These are phyloP conservation scores for Lophotis ruficrista DNA, from an alignment of 2,113 vertebrate species.

Conservation along the genomic window DNA sequence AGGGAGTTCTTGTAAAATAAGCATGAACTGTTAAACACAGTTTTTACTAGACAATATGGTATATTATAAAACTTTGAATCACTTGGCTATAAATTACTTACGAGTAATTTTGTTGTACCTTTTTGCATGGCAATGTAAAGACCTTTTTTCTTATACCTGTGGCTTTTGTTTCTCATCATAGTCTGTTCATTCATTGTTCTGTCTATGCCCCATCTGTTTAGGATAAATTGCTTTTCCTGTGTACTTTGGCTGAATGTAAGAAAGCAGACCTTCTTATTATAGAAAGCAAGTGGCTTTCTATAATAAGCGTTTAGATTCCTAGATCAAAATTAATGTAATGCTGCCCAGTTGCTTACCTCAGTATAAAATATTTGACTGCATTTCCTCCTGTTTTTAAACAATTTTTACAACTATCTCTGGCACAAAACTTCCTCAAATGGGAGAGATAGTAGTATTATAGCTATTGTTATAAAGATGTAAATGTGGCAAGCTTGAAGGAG, in stretches of 20 bases:
- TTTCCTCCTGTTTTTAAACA: background rate
- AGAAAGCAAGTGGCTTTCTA: background rate
- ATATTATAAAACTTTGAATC: background rate
- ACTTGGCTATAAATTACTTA: background rate
- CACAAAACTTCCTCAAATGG: background rate
- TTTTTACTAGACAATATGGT: accelerated
- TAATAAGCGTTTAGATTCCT: background rate
- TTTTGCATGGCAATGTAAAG: background rate
- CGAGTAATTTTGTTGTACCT: background rate
- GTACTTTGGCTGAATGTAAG: background rate
- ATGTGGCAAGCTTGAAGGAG: background rate
- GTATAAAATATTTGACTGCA: background rate
- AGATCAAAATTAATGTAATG: background rate
- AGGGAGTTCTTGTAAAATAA: background rate
- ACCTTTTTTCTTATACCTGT: background rate
- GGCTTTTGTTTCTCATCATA: background rate
- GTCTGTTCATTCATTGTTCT: background rate
- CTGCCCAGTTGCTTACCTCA: background rate
- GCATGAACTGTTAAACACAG: accelerated
- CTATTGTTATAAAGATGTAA: background rate
- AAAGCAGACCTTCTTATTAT: background rate
- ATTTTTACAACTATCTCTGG: background rate
- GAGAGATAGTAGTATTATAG: background rate
- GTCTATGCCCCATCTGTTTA: background rate
- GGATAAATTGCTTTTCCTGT: background rate